phyloP scores from a whole-genome alignment of 2,888 invertebrate species.

The Melolontha melolontha region DNA sequence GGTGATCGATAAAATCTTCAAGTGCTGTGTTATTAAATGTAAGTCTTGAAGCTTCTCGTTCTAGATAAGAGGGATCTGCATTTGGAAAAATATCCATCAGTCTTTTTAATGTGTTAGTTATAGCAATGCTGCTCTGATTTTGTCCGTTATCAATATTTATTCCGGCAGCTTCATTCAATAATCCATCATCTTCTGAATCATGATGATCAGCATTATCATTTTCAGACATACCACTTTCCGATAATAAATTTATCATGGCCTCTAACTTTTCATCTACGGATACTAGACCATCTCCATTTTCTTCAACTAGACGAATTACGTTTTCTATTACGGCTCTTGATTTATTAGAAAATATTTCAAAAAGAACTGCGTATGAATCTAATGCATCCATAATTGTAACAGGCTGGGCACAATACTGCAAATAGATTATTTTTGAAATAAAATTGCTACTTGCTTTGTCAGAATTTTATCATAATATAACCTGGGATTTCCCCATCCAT shows the following conservation, averaged over 20 bases:
- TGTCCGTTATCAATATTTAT: constrained; percentile 43
- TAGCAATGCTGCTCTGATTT: background rate
- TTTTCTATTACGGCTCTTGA: constrained; percentile 47
- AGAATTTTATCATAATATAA: too few relatives aligned
- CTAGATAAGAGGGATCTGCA: constrained; percentile 60
- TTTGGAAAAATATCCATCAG: constrained; percentile 59
- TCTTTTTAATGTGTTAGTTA: constrained; percentile 46
- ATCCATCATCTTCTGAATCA: constrained; percentile 30
- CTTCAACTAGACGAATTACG: constrained; percentile 50
- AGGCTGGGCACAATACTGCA: background rate
- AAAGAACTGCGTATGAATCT: constrained; percentile 15
- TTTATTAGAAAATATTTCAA: constrained; percentile 53
- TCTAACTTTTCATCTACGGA: constrained; percentile 50
- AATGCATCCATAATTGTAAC: background rate
- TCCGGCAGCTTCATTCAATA: constrained; percentile 45
- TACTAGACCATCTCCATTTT: constrained; percentile 44
- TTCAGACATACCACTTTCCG: constrained; percentile 41
- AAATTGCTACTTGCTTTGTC: too few relatives aligned
- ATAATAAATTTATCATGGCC: constrained; percentile 52
- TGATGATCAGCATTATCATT: background rate
- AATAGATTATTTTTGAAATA: too few relatives aligned
- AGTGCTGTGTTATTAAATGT: constrained; percentile 50
- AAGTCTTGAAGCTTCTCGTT: constrained; percentile 55
- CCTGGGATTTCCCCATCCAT: too few relatives aligned
- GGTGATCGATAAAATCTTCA: constrained; percentile 55